These are phyloP conservation scores for Drosophila mimetica DNA, from an alignment of 2,888 invertebrate species.

Conservation along the genomic window DNA sequence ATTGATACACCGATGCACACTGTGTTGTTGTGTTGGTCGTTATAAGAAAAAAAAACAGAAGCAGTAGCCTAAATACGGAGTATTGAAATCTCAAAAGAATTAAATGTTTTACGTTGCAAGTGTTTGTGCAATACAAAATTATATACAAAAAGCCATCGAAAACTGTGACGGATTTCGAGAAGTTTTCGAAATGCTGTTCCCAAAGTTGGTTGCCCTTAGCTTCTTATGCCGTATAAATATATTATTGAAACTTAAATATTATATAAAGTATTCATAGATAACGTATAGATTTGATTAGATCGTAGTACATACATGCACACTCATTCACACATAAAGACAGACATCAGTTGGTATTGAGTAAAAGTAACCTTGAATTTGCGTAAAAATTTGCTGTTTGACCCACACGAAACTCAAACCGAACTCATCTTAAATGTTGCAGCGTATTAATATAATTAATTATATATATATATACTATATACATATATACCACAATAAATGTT, in stretches of 20 bases:
- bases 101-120: conserved; percentile 41
- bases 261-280: conserved; percentile 62
- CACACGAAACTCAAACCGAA: conserved; percentile 37
- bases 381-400: conserved; percentile 45
- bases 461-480: conserved; percentile 43
- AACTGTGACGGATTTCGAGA: conserved; percentile 1
- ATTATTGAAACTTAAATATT: conserved; percentile 46
- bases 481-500: conserved; percentile 71
- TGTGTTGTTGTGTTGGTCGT: conserved; percentile 40
- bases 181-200: conserved; percentile 49
- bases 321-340: conserved; percentile 36
- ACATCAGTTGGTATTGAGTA: conserved; percentile 51
- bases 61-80: neutral
- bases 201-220: conserved; percentile 63
- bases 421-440: conserved; percentile 58
- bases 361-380: conserved; percentile 42
- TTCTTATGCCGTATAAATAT: conserved; percentile 65
- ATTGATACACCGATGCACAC: conserved; percentile 23
- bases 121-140: conserved; percentile 22
- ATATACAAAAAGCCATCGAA: conserved; percentile 10
- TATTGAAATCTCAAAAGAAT: conserved; percentile 10
- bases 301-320: conserved; percentile 53
- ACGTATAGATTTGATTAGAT: conserved; percentile 62
- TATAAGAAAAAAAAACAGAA: conserved; percentile 1
- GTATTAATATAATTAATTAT: conserved; percentile 53